Conservation (phyloP, 2,113 vertebrate genomes). For the Datnioides undecimradiatus region DNA sequence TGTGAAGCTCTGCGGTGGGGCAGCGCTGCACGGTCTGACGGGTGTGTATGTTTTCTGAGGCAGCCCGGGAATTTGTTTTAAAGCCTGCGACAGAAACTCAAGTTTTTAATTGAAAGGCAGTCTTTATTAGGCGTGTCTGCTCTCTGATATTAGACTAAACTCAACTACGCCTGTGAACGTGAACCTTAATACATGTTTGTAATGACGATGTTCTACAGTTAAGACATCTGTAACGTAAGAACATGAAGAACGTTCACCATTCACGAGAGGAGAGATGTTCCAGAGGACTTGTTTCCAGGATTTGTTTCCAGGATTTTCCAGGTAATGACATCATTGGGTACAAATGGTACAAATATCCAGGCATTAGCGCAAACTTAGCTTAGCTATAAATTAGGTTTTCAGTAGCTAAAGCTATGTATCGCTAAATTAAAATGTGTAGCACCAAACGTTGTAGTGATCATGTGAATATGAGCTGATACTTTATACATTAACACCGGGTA, state of each 20-base stretch:
- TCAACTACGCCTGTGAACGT: neutral
- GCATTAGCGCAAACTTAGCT: too few relatives aligned
- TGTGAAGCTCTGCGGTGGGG: slow-evolving; percentile 45
- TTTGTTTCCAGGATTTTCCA: neutral
- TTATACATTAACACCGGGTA: too few relatives aligned
- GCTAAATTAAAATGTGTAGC: too few relatives aligned
- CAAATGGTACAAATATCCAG: too few relatives aligned
- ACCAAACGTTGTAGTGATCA: too few relatives aligned
- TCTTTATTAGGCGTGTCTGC: neutral
- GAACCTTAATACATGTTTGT: neutral
- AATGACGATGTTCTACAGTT: neutral
- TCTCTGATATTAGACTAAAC: neutral
- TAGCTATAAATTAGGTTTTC: too few relatives aligned
- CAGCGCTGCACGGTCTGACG: neutral
- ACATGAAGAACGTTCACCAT: neutral
- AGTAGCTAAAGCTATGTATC: too few relatives aligned
- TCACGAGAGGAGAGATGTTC: neutral
- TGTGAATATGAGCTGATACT: too few relatives aligned
- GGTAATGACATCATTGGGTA: neutral
- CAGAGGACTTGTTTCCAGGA: neutral
- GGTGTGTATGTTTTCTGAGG: slow-evolving; percentile 1
- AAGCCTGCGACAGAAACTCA: neutral
- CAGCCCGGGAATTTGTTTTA: slow-evolving; percentile 1
- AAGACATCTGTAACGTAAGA: slow-evolving; percentile 34
- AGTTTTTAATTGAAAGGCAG: slow-evolving; percentile 16